phyloP scores from a whole-genome alignment of 2,888 invertebrate genomes.

The Metopia argyrocephala region DNA sequence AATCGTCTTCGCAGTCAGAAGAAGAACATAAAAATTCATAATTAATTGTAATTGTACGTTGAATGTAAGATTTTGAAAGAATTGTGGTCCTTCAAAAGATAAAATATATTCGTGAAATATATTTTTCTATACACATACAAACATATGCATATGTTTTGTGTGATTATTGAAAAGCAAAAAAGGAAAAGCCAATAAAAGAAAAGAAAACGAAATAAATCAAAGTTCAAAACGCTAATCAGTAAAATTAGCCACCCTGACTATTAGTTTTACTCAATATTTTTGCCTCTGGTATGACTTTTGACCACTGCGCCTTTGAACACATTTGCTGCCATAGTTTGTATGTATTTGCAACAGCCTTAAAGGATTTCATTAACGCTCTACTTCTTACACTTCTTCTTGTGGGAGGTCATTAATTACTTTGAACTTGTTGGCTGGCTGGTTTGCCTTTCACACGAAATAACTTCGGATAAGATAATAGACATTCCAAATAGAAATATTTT shows the following conservation, averaged over 20 bases:
- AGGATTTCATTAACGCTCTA: conserved; percentile 75
- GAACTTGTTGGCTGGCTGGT: conserved; percentile 68
- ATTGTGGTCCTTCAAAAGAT: conserved; percentile 54
- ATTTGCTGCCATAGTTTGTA: conserved; percentile 4
- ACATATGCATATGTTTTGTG: too few species aligned
- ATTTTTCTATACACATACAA: too few species aligned
- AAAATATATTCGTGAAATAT: too few species aligned
- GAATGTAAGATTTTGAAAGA: conserved; percentile 47
- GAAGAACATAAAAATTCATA: conserved; percentile 60
- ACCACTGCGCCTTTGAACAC: too few species aligned
- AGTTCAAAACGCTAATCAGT: conserved; percentile 67
- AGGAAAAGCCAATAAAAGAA: neutral
- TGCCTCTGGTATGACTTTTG: conserved; percentile 4
- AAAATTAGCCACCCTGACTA: conserved; percentile 54
- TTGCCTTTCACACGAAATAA: conserved; percentile 42
- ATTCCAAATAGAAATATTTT: conserved; percentile 21
- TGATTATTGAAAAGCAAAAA: too few species aligned
- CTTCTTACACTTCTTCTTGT: conserved; percentile 32
- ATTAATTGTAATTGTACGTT: conserved; percentile 64
- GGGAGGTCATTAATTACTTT: conserved; percentile 76
- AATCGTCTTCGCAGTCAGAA: too few species aligned
- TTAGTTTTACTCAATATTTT: conserved; percentile 41
- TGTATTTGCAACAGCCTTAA: neutral
- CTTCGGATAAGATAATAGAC: conserved; percentile 45
- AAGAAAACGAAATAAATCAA: conserved; percentile 64